Base-by-base conservation (phyloP, 2,113 vertebrate genomes). In the Gopherus flavomarginatus region DNA sequence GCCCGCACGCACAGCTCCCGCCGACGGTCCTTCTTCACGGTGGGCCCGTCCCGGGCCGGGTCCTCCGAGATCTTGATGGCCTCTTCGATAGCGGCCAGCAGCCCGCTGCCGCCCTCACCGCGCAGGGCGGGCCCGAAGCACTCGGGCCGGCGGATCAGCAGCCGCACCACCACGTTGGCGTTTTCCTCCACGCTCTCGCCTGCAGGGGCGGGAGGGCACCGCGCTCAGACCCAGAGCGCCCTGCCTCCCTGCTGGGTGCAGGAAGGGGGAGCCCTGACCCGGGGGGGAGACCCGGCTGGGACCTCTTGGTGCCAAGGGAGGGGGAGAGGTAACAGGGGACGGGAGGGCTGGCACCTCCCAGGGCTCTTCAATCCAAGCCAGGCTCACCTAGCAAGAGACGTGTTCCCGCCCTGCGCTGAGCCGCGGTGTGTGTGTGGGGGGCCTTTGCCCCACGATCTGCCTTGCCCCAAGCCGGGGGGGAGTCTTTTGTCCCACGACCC, bases 181-280 rank as follows among this genome's bases (percentile, higher is more conserved):
- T 99, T 99, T 97, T 99, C 99, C 93, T 99, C 99, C 93, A 99
- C 99, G 1, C 99, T 99, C 97, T 99, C 99, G 0, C 99, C 99
- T 99, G 94, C 85, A 49, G 90, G 3, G 13, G 54, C n/a, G 13
- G 31, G 2, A 87, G 69, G 87, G 72, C 49, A 13, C 1, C 16
- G 17, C 49, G 35, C 27, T 16, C 24, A 29, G 77, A 16, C 72
- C 42, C 10, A 6, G 44, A 44, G 42, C 49, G 5, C 6, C 13
- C 24, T 13, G 44, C 47, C 8, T 13, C 44, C 11, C 11, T 22
- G 27, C 12, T 8, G 38, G 13, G 44, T 8, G 77, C 77, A 57
- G 53, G 52, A 11, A 42, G 14, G 24, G n/a, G 11, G 12, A 17
- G 52, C 21, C 50, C 5, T 13, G 31, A 5, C 31, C 5, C 8